These are phyloP conservation scores for Trichosurus vulpecula DNA, from an alignment of 2,797 vertebrate species.

Conservation along the genomic window DNA sequence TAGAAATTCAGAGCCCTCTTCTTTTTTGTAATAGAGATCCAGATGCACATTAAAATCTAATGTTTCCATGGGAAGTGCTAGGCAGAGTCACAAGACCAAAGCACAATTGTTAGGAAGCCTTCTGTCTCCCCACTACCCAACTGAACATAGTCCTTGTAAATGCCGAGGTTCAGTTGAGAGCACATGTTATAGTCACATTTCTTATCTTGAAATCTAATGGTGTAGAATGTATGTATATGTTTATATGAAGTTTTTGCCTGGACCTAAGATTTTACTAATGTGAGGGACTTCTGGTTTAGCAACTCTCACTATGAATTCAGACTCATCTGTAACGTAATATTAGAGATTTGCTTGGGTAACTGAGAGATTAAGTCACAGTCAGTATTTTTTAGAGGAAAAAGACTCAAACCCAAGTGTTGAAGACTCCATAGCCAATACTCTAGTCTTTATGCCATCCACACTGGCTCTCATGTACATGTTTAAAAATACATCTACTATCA, in stretches of 20 bases:
- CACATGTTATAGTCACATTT: neutral
- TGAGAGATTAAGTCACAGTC: neutral
- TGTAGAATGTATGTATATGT: neutral
- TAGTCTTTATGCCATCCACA: neutral
- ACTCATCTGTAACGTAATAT: neutral
- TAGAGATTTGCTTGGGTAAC: neutral
- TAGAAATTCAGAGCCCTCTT: neutral
- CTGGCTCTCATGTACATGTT: neutral
- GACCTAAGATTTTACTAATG: neutral
- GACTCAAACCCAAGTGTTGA: neutral
- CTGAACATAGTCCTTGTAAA: neutral
- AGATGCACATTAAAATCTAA: neutral
- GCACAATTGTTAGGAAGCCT: neutral
- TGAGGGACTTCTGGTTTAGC: neutral
- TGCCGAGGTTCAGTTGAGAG: neutral
- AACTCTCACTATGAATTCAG: neutral
- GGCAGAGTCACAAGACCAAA: neutral
- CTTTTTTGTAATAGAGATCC: neutral
- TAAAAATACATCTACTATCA: slow-evolving; percentile 26
- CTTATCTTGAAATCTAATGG: neutral
- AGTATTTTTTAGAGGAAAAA: neutral
- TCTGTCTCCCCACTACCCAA: neutral
- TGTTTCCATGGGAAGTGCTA: neutral
- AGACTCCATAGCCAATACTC: neutral
- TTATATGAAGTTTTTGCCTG: neutral